phyloP scores from a whole-genome alignment of 2,797 vertebrate species.

The Melanotaenia parkinsoni region DNA sequence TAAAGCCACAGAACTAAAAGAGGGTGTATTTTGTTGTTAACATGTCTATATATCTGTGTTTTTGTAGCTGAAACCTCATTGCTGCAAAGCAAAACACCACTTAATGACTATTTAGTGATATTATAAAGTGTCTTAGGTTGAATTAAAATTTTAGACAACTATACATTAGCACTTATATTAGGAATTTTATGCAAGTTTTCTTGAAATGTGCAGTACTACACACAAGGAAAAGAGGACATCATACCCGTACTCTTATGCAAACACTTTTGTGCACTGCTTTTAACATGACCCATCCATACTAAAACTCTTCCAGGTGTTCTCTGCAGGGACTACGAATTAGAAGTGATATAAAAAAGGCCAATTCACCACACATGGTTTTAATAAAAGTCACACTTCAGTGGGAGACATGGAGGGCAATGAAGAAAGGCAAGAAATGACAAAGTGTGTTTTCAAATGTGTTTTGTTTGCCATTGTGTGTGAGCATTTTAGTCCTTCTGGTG shows the following conservation, averaged over 20 bases:
- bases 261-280: conserved; percentile 17
- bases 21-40: too few relatives aligned
- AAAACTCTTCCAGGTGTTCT: conserved; percentile 61
- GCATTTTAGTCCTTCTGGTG: conserved; percentile 8
- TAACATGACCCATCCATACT: conserved; percentile 37
- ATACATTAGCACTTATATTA: not conserved
- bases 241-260: not conserved
- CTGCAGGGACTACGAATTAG: conserved; percentile 56
- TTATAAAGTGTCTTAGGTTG: too few relatives aligned
- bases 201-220: conserved; percentile 10
- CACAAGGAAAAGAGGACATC: not conserved
- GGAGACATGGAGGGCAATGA: conserved; percentile 23
- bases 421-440: conserved; percentile 3
- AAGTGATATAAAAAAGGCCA: conserved; percentile 49
- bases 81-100: too few relatives aligned
- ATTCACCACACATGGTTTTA: conserved; percentile 51
- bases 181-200: not conserved
- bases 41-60: too few relatives aligned
- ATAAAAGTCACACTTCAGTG: conserved; percentile 51
- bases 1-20: too few relatives aligned
- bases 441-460: not conserved
- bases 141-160: not conserved
- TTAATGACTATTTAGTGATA: too few relatives aligned
- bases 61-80: too few relatives aligned
- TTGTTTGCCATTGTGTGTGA: not conserved